Conservation (phyloP, 2,797 vertebrate genomes). For the Hafferia zeledoni region DNA sequence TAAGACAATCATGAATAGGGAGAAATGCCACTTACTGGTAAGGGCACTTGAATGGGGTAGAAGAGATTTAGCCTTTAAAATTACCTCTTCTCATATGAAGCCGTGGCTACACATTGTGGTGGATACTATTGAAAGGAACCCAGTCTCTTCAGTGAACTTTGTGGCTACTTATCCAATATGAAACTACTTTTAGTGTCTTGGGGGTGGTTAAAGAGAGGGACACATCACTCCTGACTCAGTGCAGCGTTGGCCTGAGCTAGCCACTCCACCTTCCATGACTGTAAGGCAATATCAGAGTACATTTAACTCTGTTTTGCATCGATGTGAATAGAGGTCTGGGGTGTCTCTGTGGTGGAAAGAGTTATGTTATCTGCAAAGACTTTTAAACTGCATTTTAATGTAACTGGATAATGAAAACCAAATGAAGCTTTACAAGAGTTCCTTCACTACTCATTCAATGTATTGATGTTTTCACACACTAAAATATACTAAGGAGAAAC, state of each 20-base stretch:
- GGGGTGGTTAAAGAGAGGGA: not conserved
- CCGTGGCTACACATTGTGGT: not conserved
- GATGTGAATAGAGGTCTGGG: not conserved
- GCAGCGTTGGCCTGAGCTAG: not conserved
- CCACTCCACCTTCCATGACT: accelerated
- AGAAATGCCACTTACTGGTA: not conserved
- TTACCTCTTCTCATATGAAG: not conserved
- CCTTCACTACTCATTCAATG: not conserved
- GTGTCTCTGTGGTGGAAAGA: not conserved
- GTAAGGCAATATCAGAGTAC: not conserved
- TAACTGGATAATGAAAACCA: not conserved
- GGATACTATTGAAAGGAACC: not conserved
- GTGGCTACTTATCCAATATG: not conserved
- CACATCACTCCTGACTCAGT: accelerated
- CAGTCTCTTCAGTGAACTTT: not conserved
- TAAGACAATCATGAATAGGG: not conserved
- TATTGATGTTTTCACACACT: not conserved
- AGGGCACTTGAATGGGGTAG: not conserved
- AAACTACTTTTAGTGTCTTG: not conserved
- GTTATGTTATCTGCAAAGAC: not conserved
- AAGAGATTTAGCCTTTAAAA: not conserved
- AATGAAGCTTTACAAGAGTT: not conserved
- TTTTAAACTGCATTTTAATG: not conserved
- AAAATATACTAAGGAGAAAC: not conserved
- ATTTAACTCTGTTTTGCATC: not conserved